A percentile compares a stretch with the other conserved stretches of the same genome.
Conservation (phyloP, 2,113 vertebrate species). For the Strix uralensis region DNA sequence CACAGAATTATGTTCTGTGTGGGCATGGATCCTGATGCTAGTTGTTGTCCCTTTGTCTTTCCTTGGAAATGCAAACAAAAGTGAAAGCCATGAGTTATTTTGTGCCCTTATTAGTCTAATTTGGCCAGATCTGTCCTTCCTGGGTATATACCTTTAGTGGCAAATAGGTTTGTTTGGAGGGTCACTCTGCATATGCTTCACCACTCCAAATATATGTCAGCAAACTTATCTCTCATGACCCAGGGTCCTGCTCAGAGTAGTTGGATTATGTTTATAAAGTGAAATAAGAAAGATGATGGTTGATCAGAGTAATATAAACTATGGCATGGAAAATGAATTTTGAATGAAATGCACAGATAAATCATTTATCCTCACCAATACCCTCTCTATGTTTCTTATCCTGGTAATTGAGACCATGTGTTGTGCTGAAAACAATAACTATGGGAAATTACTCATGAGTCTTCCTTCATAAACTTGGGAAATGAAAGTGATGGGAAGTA, state of each 20-base stretch:
- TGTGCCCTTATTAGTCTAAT: background rate
- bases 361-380: conserved; percentile 51
- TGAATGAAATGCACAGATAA: conserved; percentile 60
- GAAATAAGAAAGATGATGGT: background rate
- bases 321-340: conserved; percentile 21
- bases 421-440: conserved; percentile 63
- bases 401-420: conserved; percentile 71
- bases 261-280: background rate
- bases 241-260: background rate
- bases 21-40: background rate
- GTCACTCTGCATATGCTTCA: background rate
- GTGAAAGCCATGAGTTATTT: background rate
- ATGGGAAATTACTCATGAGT: conserved; percentile 67
- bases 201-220: background rate
- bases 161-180: background rate
- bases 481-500: conserved; percentile 66
- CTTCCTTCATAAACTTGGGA: conserved; percentile 56
- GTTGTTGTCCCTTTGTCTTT: background rate
- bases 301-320: conserved; percentile 25
- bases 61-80: background rate
- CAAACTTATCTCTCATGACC: background rate
- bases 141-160: background rate
- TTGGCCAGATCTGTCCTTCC: background rate
- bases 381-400: conserved; percentile 49
- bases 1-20: background rate